These are phyloP conservation scores for Phycodurus eques DNA, from an alignment of 2,113 vertebrate genomes.

Conservation along the genomic window DNA sequence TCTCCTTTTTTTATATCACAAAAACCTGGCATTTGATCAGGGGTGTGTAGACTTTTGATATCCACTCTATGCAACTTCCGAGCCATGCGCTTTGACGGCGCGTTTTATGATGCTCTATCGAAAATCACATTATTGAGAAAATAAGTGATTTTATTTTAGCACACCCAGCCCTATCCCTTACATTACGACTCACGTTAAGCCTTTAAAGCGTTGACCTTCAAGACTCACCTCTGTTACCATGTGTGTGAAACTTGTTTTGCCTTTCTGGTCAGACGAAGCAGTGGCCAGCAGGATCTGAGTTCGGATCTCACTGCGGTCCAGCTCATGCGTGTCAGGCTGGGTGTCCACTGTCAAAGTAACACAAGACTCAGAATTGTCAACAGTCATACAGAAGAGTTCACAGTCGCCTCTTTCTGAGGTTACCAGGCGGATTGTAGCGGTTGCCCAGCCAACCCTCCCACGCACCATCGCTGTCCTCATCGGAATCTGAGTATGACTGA, in stretches of 20 bases:
- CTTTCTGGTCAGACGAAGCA: constrained; percentile 65
- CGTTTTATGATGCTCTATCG: too few species aligned
- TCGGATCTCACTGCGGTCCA: constrained; percentile 84
- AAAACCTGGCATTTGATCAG: too few species aligned
- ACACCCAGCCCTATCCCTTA: too few species aligned
- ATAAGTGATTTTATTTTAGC: too few species aligned
- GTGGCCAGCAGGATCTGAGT: constrained; percentile 87
- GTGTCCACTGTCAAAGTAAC: constrained; percentile 73
- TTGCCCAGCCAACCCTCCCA: constrained; percentile 87
- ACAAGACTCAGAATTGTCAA: background rate
- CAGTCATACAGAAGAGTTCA: background rate
- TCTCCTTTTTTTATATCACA: too few species aligned
- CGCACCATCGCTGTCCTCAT: constrained; percentile 88
- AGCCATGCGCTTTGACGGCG: too few species aligned
- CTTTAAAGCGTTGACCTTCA: background rate
- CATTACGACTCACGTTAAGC: too few species aligned
- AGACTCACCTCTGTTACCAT: constrained; percentile 75
- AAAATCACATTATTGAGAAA: too few species aligned
- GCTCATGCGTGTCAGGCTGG: constrained; percentile 80
- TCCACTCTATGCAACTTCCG: too few species aligned
- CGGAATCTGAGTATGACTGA: constrained; percentile 87
- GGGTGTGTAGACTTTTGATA: too few species aligned
- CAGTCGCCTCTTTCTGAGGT: background rate
- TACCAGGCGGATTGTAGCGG: constrained; percentile 90
- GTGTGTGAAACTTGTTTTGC: constrained; percentile 75